Base-by-base conservation (phyloP, 2,113 vertebrate genomes). In the Melanostigma gelatinosum region DNA sequence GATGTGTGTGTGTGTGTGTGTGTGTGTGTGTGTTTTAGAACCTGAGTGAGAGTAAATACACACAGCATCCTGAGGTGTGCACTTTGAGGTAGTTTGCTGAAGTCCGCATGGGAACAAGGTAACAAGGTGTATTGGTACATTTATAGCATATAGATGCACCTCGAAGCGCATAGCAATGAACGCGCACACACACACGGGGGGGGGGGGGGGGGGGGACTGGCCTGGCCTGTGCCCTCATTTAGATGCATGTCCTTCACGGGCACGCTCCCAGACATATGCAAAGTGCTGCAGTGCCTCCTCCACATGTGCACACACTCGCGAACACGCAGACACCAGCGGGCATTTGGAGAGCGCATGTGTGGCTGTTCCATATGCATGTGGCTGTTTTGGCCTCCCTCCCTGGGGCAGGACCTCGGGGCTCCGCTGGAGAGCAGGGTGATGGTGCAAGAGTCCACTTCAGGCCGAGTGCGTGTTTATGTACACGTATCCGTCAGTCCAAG, bases 341-440 rank as follows among this genome's bases (percentile, higher is more conserved):
- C 85, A 62, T 77, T 58, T 70, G 11, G 24, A 64, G 65, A 65
- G 69, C 69, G 77, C 55, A 70, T 50, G 74, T 85, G 88, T 67
- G 78, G 73, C 88, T 91, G 68, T 90, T 93, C 80, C 90, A 93
- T 95, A 94, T 94, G 89, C 90, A 93, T 93, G 82, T 48, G 79
- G 48, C 78, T 84, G 72, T 84, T 89, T 80, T 75, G 83, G 79
- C 89, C 85, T 66, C 42, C 62, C 74, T 87, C 90, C 91, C 87
- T 40, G 48, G 72, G 91, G 90, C 89, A 15, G 82, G 85, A 88
- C 88, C 85, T 76, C 69, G 4, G 80, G 89, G 88, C 83, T 79
- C 60, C 54, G 66, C 86, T 74, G 82, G 79, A 85, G 84, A 88
- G 76, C 80, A 66, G 71, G 73, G 83, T 50, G 36, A 84, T 48